A percentile compares a stretch with the other conserved stretches of the same genome.
These are phyloP conservation scores for Camponotus pennsylvanicus DNA, from an alignment of 1,140 invertebrate species.

Conservation along the genomic window DNA sequence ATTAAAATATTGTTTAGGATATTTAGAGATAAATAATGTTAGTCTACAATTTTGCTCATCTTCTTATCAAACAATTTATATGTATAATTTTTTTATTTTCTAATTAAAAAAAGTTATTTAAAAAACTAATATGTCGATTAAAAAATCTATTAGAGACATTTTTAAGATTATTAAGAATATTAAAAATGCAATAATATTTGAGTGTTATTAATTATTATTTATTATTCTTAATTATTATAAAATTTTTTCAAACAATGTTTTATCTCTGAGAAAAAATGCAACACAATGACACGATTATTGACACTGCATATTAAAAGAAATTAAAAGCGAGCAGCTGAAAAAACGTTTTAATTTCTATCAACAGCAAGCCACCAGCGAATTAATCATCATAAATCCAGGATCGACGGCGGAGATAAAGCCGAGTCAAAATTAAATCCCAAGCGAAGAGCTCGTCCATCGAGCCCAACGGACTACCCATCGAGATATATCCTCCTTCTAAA, in stretches of 20 bases:
- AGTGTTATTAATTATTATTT: neutral
- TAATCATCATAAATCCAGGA: slow-evolving; percentile 61
- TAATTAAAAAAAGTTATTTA: neutral
- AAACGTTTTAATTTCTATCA: slow-evolving; percentile 52
- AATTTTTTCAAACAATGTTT: neutral
- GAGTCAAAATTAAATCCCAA: slow-evolving; percentile 63
- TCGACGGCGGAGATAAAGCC: slow-evolving; percentile 60
- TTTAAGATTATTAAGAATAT: neutral
- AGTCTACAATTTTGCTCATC: neutral
- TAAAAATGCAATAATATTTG: no score
- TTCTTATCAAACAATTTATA: neutral
- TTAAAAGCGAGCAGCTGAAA: no score
- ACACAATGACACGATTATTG: slow-evolving; percentile 27
- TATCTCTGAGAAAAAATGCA: neutral
- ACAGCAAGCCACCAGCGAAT: slow-evolving; percentile 47
- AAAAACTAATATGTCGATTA: neutral
- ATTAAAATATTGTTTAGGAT: neutral
- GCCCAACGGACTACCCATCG: slow-evolving; percentile 45
- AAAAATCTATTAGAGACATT: neutral
- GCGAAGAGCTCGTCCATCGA: slow-evolving; percentile 54
- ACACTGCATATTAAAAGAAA: slow-evolving; percentile 6
- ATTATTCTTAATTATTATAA: neutral
- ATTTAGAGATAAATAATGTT: neutral
- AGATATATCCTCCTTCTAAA: slow-evolving; percentile 36
- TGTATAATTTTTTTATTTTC: neutral